Evolutionary conservation across 2,797 vertebrate genomes (phyloP).

Genomic region (Sebastes trivittatus): DNA sequence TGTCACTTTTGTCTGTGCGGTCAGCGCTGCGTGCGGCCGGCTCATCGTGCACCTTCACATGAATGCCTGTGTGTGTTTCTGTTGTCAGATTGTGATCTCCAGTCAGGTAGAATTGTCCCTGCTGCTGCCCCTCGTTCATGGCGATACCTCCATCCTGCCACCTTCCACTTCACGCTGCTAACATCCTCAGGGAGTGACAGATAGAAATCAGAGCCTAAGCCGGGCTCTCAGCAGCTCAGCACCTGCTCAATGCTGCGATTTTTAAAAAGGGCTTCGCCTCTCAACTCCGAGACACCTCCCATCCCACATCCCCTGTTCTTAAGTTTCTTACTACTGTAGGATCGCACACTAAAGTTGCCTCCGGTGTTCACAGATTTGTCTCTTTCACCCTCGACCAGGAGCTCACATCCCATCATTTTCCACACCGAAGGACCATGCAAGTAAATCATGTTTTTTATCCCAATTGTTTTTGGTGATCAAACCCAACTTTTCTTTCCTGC

Average conservation of each 20-base stretch:
- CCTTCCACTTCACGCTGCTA: conserved; percentile 55
- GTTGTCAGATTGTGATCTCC: conserved; percentile 77
- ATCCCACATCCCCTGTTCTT: conserved; percentile 5
- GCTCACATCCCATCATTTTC: conserved; percentile 47
- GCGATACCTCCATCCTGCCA: conserved; percentile 62
- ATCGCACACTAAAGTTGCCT: conserved; percentile 46
- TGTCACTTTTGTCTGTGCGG: conserved; percentile 57
- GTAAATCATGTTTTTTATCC: conserved; percentile 31
- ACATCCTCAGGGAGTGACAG: conserved; percentile 69
- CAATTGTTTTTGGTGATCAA: conserved; percentile 53
- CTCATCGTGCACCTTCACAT: conserved; percentile 25
- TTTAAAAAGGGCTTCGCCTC: conserved; percentile 64
- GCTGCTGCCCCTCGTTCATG: conserved; percentile 62
- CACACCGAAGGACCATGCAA: conserved; percentile 28
- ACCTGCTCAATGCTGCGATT: conserved; percentile 30
- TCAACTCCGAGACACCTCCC: conserved; percentile 29
- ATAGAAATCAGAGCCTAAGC: conserved; percentile 68
- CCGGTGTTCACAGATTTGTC: conserved; percentile 34
- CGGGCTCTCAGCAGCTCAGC: conserved; percentile 47
- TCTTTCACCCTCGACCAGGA: conserved; percentile 41
- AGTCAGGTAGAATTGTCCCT: conserved; percentile 67
- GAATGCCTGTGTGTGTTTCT: conserved; percentile 31
- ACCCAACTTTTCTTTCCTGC: conserved; percentile 49
- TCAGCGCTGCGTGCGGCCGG: not conserved
- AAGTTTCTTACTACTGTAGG: conserved; percentile 9